These are phyloP conservation scores for Sphaeramia orbicularis DNA, from an alignment of 2,797 vertebrate species.

Conservation along the genomic window DNA sequence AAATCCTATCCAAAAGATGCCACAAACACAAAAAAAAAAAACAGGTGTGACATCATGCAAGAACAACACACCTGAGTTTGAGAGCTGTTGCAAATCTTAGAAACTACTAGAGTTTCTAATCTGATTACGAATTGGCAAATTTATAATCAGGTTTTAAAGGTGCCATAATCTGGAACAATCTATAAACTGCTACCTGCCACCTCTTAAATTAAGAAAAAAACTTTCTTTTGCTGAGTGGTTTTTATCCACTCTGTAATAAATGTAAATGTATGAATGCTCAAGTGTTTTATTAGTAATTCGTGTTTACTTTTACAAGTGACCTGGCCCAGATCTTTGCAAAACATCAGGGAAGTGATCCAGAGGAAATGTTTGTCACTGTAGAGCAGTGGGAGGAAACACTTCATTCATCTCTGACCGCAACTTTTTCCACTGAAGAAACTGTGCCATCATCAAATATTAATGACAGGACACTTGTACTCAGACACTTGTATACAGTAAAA, in stretches of 20 bases:
- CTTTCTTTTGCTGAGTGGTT: conserved; percentile 3
- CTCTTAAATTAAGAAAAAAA: not conserved
- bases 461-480: no score
- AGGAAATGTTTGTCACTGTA: conserved; percentile 31
- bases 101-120: conserved; percentile 35
- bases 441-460: conserved; percentile 1
- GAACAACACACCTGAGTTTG: not conserved
- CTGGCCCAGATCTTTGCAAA: conserved; percentile 15
- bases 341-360: not conserved
- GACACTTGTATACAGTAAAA: not conserved
- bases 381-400: conserved; percentile 5
- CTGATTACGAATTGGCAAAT: not conserved
- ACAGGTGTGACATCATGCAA: not conserved
- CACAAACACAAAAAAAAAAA: not conserved
- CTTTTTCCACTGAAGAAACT: not conserved
- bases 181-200: not conserved
- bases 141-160: conserved; percentile 34
- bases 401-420: not conserved
- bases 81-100: not conserved
- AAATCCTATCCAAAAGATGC: not conserved
- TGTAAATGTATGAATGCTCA: conserved; percentile 6
- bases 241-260: not conserved
- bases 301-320: conserved; percentile 29
- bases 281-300: conserved; percentile 21
- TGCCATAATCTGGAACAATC: conserved; percentile 10